phyloP scores from a whole-genome alignment of 2,888 invertebrate species.

The Leptopilina syphax region DNA sequence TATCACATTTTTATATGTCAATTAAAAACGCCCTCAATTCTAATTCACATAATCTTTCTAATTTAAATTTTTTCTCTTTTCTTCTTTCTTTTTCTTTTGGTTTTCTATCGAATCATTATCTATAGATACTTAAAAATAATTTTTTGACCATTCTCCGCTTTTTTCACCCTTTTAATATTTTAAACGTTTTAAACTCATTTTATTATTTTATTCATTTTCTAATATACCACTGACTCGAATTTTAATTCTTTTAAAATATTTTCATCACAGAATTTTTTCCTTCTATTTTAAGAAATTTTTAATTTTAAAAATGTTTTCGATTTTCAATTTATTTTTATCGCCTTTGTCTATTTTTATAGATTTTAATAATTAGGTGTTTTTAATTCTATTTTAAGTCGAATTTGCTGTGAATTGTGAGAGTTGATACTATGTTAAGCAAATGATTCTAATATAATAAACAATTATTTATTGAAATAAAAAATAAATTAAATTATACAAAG shows the following conservation, averaged over 20 bases:
- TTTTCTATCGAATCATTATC: too few relatives aligned
- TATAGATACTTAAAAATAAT: too few relatives aligned
- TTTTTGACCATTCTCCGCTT: too few relatives aligned
- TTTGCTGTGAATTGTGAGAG: constrained; percentile 43
- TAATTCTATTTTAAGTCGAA: constrained; percentile 41
- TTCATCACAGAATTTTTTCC: background rate
- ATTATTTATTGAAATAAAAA: constrained; percentile 44
- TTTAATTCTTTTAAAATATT: background rate
- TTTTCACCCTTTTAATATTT: too few relatives aligned
- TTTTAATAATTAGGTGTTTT: constrained; percentile 4
- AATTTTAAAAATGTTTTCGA: too few relatives aligned
- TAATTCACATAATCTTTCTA: background rate
- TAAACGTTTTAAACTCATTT: background rate
- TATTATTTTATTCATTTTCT: background rate
- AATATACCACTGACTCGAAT: background rate
- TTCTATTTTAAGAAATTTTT: background rate
- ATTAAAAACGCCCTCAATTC: background rate
- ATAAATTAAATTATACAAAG: background rate
- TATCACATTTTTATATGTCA: background rate
- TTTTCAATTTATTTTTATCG: too few relatives aligned
- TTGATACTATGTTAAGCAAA: constrained; percentile 26
- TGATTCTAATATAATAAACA: constrained; percentile 47
- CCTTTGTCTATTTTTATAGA: too few relatives aligned
- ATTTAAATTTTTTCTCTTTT: background rate
- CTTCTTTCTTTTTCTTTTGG: too few relatives aligned